These are phyloP conservation scores for Protonemura montana DNA, from an alignment of 2,888 invertebrate genomes.

Conservation along the genomic window DNA sequence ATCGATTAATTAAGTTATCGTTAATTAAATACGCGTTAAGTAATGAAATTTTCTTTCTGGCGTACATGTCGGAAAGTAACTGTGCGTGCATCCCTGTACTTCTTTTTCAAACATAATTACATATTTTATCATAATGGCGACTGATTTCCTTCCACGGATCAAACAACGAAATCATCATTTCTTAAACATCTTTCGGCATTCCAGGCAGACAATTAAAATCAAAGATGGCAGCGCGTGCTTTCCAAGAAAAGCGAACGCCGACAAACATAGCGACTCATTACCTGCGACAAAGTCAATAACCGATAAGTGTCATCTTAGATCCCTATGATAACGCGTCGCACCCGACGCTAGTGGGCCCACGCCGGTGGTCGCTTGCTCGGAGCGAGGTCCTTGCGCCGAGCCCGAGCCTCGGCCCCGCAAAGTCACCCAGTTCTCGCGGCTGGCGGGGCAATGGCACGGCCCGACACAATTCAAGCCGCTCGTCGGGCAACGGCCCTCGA, in stretches of 20 bases:
- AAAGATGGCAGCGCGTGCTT: too few relatives aligned
- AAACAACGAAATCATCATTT: not conserved
- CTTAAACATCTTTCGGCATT: too few relatives aligned
- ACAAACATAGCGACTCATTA: too few relatives aligned
- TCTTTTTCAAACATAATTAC: not conserved
- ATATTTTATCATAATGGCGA: not conserved
- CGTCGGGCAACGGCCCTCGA: not conserved
- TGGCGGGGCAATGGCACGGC: not conserved
- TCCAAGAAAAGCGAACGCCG: too few relatives aligned
- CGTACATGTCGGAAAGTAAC: slow-evolving; percentile 1
- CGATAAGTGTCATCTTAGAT: too few relatives aligned
- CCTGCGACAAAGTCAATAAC: too few relatives aligned
- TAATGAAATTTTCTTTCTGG: not conserved
- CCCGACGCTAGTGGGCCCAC: too few relatives aligned
- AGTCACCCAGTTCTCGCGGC: slow-evolving; percentile 27
- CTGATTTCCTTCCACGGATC: not conserved
- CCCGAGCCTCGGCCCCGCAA: not conserved
- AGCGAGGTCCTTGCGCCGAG: slow-evolving; percentile 16
- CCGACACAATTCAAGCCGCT: not conserved
- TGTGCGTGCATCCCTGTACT: not conserved
- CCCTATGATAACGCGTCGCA: too few relatives aligned
- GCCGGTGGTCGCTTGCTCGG: not conserved
- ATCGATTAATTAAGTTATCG: not conserved
- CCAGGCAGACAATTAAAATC: too few relatives aligned
- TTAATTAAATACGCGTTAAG: slow-evolving; percentile 26